Conservation (phyloP, 2,888 invertebrate genomes). For the Ectemnius lituratus region DNA sequence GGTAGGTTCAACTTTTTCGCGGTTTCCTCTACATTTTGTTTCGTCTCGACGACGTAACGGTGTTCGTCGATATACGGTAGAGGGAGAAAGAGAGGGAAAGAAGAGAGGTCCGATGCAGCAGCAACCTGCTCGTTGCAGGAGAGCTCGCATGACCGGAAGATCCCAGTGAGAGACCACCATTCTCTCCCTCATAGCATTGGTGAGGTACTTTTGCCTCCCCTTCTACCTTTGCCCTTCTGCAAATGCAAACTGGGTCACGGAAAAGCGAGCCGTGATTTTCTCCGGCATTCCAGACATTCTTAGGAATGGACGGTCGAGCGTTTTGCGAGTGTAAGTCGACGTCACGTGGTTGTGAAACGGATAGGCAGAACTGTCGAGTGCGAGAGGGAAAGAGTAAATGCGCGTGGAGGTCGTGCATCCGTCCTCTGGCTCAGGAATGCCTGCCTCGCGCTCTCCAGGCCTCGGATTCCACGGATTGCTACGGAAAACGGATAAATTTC, state of each 20-base stretch:
- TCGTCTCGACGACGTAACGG: conserved; percentile 67
- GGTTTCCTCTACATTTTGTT: conserved; percentile 62
- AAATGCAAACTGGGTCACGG: conserved; percentile 35
- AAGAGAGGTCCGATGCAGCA: conserved; percentile 30
- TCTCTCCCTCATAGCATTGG: neutral
- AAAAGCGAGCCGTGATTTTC: conserved; percentile 35
- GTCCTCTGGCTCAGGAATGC: neutral
- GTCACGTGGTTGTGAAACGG: neutral
- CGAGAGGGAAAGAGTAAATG: neutral
- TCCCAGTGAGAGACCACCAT: conserved; percentile 21
- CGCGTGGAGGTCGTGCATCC: conserved; percentile 2
- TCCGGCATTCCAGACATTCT: conserved; percentile 4
- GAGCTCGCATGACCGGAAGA: conserved; percentile 29
- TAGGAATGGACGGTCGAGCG: neutral
- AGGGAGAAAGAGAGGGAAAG: too few relatives aligned
- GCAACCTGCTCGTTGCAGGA: conserved; percentile 13
- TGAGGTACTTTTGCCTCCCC: conserved; percentile 10
- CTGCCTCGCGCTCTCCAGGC: neutral
- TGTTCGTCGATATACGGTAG: conserved; percentile 20
- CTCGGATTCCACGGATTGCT: conserved; percentile 3
- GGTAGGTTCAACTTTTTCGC: conserved; percentile 58
- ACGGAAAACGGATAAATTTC: too few relatives aligned
- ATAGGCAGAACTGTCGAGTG: neutral
- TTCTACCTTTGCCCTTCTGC: conserved; percentile 7
- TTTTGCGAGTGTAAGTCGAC: neutral